Conservation (phyloP, 2,113 vertebrate species). For the Formicarius rufipectus region DNA sequence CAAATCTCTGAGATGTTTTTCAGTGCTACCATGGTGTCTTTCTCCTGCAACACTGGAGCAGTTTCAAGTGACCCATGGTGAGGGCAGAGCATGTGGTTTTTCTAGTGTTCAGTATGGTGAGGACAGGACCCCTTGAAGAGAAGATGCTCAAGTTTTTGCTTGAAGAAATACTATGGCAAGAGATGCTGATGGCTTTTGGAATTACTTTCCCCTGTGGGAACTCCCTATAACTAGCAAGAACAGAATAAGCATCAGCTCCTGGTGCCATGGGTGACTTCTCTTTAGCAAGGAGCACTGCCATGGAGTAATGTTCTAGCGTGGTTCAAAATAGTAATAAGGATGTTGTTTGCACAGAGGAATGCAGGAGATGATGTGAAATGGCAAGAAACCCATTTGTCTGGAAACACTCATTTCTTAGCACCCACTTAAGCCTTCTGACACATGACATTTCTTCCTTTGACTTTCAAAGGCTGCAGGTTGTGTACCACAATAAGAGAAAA, state of each 20-base stretch:
- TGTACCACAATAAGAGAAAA: background rate
- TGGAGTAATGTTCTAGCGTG: accelerated
- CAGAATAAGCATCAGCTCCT: background rate
- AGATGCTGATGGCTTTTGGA: background rate
- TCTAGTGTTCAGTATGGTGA: accelerated
- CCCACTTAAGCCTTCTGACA: background rate
- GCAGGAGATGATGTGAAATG: background rate
- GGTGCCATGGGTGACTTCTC: background rate
- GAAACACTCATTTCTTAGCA: background rate
- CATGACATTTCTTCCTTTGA: background rate
- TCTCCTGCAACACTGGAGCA: background rate
- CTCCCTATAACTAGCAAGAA: background rate
- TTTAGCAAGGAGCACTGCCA: background rate
- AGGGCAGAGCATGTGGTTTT: background rate
- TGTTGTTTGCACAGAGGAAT: background rate
- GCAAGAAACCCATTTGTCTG: background rate
- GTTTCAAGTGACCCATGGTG: accelerated
- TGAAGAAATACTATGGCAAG: background rate
- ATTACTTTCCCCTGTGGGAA: background rate
- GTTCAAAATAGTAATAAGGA: background rate
- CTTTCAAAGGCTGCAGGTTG: background rate
- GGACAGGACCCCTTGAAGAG: background rate
- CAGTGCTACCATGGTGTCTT: accelerated
- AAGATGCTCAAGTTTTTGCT: background rate
- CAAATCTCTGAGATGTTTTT: background rate